Percentiles rank a stretch among this genome's conserved stretches.
Evolutionary conservation across 1,140 invertebrate species (phyloP).

Genomic region (Trachymyrmex septentrionalis): DNA sequence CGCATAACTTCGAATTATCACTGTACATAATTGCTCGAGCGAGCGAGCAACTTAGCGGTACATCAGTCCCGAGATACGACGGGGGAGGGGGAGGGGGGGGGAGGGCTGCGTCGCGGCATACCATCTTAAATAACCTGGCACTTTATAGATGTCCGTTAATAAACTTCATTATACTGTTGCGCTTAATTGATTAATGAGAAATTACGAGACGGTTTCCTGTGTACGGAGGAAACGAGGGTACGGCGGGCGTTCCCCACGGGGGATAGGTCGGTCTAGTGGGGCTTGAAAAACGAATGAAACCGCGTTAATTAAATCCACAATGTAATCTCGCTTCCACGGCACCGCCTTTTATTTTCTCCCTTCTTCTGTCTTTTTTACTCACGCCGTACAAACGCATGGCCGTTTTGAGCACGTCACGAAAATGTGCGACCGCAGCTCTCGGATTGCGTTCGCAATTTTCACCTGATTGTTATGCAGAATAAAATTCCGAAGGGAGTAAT

Average conservation of each 20-base stretch:
- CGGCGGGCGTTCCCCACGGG: conserved; percentile 36
- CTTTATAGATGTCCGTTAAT: conserved; percentile 61
- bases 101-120: conserved; percentile 27
- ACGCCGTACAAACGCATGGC: neutral
- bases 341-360: neutral
- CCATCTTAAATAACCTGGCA: conserved; percentile 39
- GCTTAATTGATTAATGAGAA: conserved; percentile 63
- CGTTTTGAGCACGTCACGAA: neutral
- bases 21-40: conserved; percentile 38
- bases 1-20: conserved; percentile 48
- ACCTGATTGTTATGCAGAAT: neutral
- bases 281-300: conserved; percentile 48
- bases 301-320: conserved; percentile 59
- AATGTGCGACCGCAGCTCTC: neutral
- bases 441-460: neutral
- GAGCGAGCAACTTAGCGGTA: conserved; percentile 50
- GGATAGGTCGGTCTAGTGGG: conserved; percentile 19
- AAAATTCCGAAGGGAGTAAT: neutral
- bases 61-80: conserved; percentile 23
- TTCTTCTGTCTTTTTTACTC: neutral
- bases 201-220: conserved; percentile 46
- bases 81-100: too few species aligned
- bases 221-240: neutral
- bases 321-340: conserved; percentile 26
- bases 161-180: conserved; percentile 54